phyloP scores from a whole-genome alignment of 2,797 vertebrate genomes.

The Poecilia wingei region DNA sequence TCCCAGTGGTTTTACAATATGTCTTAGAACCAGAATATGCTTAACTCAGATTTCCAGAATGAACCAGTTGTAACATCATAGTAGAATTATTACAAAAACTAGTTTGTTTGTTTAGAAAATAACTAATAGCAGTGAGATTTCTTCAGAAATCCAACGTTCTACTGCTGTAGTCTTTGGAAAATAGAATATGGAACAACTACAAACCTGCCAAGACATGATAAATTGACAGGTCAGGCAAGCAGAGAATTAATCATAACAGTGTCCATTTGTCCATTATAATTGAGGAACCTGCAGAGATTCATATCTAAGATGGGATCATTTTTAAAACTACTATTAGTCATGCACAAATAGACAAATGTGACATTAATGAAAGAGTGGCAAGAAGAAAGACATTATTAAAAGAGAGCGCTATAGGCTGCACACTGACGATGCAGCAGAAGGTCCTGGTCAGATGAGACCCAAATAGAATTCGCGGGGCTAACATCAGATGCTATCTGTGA shows the following conservation, averaged over 20 bases:
- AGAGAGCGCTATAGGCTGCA: not conserved
- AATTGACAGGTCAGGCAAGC: too few species aligned
- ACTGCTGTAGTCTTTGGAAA: not conserved
- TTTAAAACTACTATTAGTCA: not conserved
- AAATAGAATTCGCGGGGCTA: not conserved
- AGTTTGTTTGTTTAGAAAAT: not conserved
- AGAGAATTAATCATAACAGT: not conserved
- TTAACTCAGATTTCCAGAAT: not conserved
- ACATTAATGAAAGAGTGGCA: not conserved
- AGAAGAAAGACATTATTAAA: not conserved
- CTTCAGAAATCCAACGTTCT: not conserved
- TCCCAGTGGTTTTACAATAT: not conserved
- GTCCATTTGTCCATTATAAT: not conserved
- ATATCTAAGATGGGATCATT: not conserved
- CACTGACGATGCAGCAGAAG: not conserved
- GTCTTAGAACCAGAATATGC: not conserved
- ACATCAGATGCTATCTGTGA: not conserved
- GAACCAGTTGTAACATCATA: not conserved
- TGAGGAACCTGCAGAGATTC: not conserved
- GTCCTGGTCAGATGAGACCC: not conserved
- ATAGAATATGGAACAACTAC: not conserved
- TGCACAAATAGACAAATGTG: not conserved
- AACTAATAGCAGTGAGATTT: not conserved
- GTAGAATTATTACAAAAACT: not conserved
- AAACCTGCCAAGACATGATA: too few species aligned